phyloP scores from a whole-genome alignment of 1,140 invertebrate genomes.

The Magallana gigas region DNA sequence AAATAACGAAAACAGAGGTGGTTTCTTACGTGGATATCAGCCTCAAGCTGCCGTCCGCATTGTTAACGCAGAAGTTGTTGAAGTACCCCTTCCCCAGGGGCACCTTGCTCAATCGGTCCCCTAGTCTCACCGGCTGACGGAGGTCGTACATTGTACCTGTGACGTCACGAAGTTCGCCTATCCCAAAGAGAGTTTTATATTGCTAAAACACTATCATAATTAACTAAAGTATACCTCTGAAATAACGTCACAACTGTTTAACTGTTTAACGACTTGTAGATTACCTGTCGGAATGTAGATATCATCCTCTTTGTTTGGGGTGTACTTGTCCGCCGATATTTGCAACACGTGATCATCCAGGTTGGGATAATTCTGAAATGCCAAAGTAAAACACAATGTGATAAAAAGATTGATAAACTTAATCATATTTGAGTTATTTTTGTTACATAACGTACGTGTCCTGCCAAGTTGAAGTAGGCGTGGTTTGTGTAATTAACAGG shows the following conservation, averaged over 20 bases:
- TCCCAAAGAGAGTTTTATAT: slow-evolving; percentile 30
- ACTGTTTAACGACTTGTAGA: background rate
- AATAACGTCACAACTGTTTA: background rate
- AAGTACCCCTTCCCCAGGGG: slow-evolving; percentile 81
- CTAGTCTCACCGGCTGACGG: slow-evolving; percentile 81
- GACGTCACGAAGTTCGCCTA: slow-evolving; percentile 85
- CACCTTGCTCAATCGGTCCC: slow-evolving; percentile 79
- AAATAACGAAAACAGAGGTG: background rate
- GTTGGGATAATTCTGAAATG: slow-evolving; percentile 5
- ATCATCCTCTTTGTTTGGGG: slow-evolving; percentile 83
- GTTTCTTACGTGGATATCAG: slow-evolving; percentile 70
- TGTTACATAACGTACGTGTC: slow-evolving; percentile 82
- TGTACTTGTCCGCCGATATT: slow-evolving; percentile 88
- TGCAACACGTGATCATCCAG: slow-evolving; percentile 84
- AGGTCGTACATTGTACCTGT: slow-evolving; percentile 86
- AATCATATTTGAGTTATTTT: background rate
- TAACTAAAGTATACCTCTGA: background rate
- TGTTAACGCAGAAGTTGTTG: slow-evolving; percentile 85
- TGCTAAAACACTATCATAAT: slow-evolving; percentile 62
- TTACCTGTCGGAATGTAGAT: slow-evolving; percentile 86
- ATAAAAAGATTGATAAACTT: background rate
- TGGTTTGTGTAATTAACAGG: slow-evolving; percentile 96
- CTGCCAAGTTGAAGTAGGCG: slow-evolving; percentile 95
- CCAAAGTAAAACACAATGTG: background rate
- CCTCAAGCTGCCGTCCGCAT: slow-evolving; percentile 58